Evolutionary conservation across 2,888 invertebrate genomes (phyloP).

Genomic region (Aplocera efformata): DNA sequence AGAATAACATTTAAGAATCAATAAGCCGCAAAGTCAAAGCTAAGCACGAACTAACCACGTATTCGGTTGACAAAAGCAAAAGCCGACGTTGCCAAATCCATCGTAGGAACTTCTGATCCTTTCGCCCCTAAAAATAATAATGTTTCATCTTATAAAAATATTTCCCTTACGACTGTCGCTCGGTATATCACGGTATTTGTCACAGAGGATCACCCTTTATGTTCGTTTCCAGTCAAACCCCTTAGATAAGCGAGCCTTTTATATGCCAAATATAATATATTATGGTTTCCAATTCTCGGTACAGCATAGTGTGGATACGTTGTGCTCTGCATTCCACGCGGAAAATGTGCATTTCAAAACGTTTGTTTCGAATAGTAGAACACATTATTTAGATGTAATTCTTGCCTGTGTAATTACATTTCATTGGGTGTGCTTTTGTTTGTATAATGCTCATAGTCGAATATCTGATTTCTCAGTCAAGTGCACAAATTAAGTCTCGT

Average conservation of each 20-base stretch:
- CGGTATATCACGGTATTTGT: conserved; percentile 80
- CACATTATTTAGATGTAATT: background rate
- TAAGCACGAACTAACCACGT: conserved; percentile 28
- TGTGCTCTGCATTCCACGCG: conserved; percentile 1
- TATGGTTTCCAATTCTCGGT: conserved; percentile 74
- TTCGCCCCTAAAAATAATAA: conserved; percentile 78
- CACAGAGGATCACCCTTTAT: conserved; percentile 81
- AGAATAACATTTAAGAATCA: conserved; percentile 6
- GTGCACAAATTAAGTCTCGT: no score
- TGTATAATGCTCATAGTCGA: background rate
- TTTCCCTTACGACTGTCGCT: conserved; percentile 78
- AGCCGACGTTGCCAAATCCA: conserved; percentile 60
- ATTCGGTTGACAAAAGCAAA: conserved; percentile 21
- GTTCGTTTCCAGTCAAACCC: conserved; percentile 81
- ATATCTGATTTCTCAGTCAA: background rate
- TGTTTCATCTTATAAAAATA: conserved; percentile 81
- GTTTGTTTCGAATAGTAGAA: background rate
- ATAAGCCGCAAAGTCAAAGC: conserved; percentile 9
- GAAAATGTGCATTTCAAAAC: conserved; percentile 6
- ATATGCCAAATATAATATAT: conserved; percentile 81
- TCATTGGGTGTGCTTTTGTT: background rate
- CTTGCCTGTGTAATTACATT: conserved; percentile 1
- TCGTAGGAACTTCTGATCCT: conserved; percentile 71
- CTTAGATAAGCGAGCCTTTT: conserved; percentile 81
- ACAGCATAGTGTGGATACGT: conserved; percentile 53